These are phyloP conservation scores for Diabrotica undecimpunctata DNA, from an alignment of 1,140 invertebrate genomes.

Conservation along the genomic window DNA sequence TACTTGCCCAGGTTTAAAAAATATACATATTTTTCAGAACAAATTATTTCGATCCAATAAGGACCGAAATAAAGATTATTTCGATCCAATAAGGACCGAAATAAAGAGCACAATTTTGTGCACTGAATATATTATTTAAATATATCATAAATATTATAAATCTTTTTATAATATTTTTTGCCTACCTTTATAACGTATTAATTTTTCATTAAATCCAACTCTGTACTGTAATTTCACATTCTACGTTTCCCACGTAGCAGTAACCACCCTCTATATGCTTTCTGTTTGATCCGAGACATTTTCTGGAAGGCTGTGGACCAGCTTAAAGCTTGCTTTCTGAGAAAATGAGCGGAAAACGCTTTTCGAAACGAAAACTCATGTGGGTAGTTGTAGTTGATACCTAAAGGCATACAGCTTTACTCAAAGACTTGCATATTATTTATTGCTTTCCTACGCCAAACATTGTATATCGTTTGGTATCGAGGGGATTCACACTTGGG, in stretches of 20 bases:
- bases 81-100: too few species aligned
- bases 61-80: too few species aligned
- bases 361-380: conserved; percentile 8
- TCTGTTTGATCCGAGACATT: conserved; percentile 50
- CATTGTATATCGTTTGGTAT: conserved; percentile 42
- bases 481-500: conserved; percentile 15
- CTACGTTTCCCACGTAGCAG: conserved; percentile 38
- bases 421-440: conserved; percentile 51
- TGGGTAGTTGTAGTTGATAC: conserved; percentile 41
- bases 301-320: conserved; percentile 39
- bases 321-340: conserved; percentile 11
- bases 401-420: conserved; percentile 46
- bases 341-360: not conserved
- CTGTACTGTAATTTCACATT: conserved; percentile 29
- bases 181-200: too few species aligned
- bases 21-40: too few species aligned
- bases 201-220: not conserved
- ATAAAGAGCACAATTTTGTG: too few species aligned
- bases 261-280: conserved; percentile 50
- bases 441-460: conserved; percentile 48
- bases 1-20: too few species aligned
- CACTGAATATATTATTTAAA: too few species aligned
- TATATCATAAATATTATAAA: too few species aligned
- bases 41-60: too few species aligned
- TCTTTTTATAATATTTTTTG: too few species aligned